Evolutionary conservation across 2,888 invertebrate genomes (phyloP), one percentile per base, ranked within the genome.

Genomic region (Pecten maximus): DNA sequence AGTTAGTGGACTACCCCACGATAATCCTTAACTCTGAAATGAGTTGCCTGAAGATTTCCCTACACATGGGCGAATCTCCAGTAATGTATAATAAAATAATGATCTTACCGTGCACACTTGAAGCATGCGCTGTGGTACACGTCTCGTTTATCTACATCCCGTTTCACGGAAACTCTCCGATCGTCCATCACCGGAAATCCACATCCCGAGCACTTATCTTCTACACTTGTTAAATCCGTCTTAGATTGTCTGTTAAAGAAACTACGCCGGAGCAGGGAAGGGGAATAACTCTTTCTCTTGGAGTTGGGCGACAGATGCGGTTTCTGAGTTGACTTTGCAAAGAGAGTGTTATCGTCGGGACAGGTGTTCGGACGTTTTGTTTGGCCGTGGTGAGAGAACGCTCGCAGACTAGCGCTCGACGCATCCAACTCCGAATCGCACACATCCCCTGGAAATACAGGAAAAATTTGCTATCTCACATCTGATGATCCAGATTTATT

Each of bases 61-160:
- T 44, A 44, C n/a, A n/a, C n/a, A n/a, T n/a, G n/a, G n/a, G n/a
- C n/a, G n/a, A n/a, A n/a, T n/a, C n/a, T n/a, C n/a, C n/a, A n/a
- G n/a, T n/a, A n/a, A n/a, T n/a, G 44, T 44, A 44, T 6, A 44
- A 44, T 10, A 44, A 8, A 28, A 74, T 15, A 40, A 48, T 19
- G 40, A 86, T 92, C 95, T 93, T 94, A 95, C 95, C 91, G 91
- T 40, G 92, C 93, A 87, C 95, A 95, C 88, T 95, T 95, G 92
- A 95, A 95, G 92, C 95, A 95, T 86, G 93, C 91, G 0, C 91
- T 91, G 90, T 95, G 95, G 89, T 93, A 95, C 40, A 93, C 91
- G 44, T 91, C 92, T 86, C 94, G 91, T 86, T 92, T 93, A 19
- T 93, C 92, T 28, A 89, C 87, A 60, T 92, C 92, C 40, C 90